Percentiles rank a stretch among this genome's conserved stretches.
Evolutionary conservation across 2,113 vertebrate species (phyloP).

Genomic region (Onychostruthus taczanowskii): DNA sequence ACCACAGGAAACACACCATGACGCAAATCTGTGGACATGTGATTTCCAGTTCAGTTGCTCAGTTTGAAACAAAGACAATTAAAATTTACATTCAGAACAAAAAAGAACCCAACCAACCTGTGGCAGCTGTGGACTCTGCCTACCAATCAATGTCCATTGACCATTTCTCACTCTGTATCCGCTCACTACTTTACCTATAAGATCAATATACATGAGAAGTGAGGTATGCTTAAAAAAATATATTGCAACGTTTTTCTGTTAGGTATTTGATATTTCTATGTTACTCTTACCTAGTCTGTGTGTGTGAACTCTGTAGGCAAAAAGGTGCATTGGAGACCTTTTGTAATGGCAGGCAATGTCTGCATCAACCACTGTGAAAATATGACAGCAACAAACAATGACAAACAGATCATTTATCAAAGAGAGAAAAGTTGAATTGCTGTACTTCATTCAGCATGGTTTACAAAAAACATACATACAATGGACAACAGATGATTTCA

Average conservation of each 20-base stretch:
- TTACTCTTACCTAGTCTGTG: slow-evolving; percentile 86
- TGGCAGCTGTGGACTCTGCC: slow-evolving; percentile 93
- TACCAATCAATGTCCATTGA: slow-evolving; percentile 90
- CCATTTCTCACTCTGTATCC: slow-evolving; percentile 92
- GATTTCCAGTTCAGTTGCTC: background rate
- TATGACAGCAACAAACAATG: background rate
- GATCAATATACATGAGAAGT: background rate
- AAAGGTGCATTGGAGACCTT: slow-evolving; percentile 90
- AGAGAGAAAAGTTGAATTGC: background rate
- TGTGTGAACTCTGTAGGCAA: slow-evolving; percentile 96
- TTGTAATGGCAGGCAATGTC: slow-evolving; percentile 90
- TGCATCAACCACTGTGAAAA: slow-evolving; percentile 84
- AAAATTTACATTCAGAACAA: background rate
- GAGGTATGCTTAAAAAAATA: background rate
- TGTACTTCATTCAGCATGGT: background rate
- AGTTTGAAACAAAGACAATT: background rate
- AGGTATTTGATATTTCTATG: background rate
- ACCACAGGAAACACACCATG: background rate
- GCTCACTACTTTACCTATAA: slow-evolving; percentile 93
- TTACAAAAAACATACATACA: background rate
- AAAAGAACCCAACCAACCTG: slow-evolving; percentile 78
- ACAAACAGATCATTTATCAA: background rate
- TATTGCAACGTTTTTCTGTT: background rate
- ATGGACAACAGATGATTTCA: background rate
- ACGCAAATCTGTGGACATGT: rapidly evolving